phyloP scores from a whole-genome alignment of 2,113 vertebrate genomes.

The Taurulus bubalis region DNA sequence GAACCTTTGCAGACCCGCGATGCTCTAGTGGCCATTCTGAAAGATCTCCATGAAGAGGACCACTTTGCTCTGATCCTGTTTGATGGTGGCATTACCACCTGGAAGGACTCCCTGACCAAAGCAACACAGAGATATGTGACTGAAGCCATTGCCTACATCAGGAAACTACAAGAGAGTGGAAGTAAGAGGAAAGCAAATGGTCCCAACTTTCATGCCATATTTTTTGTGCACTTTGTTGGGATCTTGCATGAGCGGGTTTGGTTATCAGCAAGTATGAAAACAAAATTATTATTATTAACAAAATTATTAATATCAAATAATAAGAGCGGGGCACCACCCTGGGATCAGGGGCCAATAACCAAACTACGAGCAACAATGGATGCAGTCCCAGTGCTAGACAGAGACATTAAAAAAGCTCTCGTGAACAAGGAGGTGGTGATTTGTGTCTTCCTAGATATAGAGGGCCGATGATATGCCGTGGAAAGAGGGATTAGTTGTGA shows the following conservation, averaged over 20 bases:
- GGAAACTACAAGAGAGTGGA: neutral
- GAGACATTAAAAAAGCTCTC: too few relatives aligned
- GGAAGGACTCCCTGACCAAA: slow-evolving; percentile 62
- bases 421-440: too few relatives aligned
- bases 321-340: neutral
- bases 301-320: too few relatives aligned
- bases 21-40: slow-evolving; percentile 74
- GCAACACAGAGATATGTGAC: slow-evolving; percentile 71
- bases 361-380: too few relatives aligned
- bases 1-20: slow-evolving; percentile 67
- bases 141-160: slow-evolving; percentile 64
- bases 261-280: too few relatives aligned
- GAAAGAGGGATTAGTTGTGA: too few relatives aligned
- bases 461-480: too few relatives aligned
- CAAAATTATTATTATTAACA: too few relatives aligned
- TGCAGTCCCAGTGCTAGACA: too few relatives aligned
- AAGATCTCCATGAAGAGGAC: slow-evolving; percentile 75
- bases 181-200: slow-evolving; percentile 17
- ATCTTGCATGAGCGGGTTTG: too few relatives aligned
- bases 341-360: too few relatives aligned
- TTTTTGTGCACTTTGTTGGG: neutral
- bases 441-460: too few relatives aligned
- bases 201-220: neutral
- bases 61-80: slow-evolving; percentile 77
- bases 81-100: accelerated